Base-by-base conservation (phyloP, 2,888 invertebrate genomes). In the Polymixis flavicincta region DNA sequence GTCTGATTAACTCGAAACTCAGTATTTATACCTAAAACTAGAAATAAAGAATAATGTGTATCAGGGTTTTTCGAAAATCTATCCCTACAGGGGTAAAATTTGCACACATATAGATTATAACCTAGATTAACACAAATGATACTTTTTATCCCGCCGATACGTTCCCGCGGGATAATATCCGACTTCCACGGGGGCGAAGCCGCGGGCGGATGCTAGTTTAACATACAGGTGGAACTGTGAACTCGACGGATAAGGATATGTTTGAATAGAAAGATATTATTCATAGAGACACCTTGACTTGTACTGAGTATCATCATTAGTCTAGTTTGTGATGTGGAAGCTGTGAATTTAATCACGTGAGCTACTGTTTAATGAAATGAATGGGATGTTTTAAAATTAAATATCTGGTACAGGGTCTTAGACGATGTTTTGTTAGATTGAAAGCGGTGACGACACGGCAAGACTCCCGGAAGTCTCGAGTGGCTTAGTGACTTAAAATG, bases 181-280 rank as follows among this genome's bases (percentile, higher is more conserved):
- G n/a, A n/a, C n/a, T n/a, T n/a, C n/a, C n/a, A n/a, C n/a, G n/a
- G n/a, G n/a, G n/a, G n/a, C n/a, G n/a, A n/a, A n/a, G n/a, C n/a
- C n/a, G 55, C 6, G 32, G 32, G 32, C 2, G 55, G n/a, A 25
- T 25, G 17, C 32, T n/a, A n/a, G 5, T n/a, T 37, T n/a, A 17
- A 37, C 37, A 61, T 22, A 37, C n/a, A 61, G 17, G n/a, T 61
- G 61, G 22, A 63, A 42, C n/a, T 63, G 11, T 42, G n/a, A 17
- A 61, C n/a, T 19, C 14, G 3, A 22, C 32, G 60, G 7, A 13
- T 32, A 60, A 60, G 19, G 3, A 59, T n/a, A n/a, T 32, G 22
- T 59, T 60, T 32, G 59, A 73, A 76, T 78, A 64, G 50, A 69
- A 70, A 68, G 48, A n/a, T 52, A 72, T 74, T 60, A 73, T 59